Evolutionary conservation across 1,140 invertebrate genomes (phyloP), one percentile per base, ranked within the genome.

Genomic region (Armadillidium nasatum): DNA sequence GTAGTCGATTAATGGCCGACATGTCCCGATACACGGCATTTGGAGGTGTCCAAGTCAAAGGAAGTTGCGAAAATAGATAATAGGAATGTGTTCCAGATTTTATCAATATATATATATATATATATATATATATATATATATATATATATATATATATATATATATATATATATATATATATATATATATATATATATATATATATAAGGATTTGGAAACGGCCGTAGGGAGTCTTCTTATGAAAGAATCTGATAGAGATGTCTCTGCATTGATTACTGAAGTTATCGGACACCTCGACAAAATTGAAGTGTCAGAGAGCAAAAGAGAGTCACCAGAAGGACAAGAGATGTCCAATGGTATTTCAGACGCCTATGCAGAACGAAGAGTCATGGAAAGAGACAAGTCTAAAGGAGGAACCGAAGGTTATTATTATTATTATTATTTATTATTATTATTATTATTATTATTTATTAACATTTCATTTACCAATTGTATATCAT

Each of bases 171-270:
- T 33, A 33, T 33, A 33, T 33, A 33, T 33, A 33, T 33, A 33
- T 33, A 33, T 33, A 33, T 33, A 33, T 33, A 33, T 33, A 33
- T 33, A 33, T 33, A 33, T 33, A 33, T 33, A 33, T 60, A 60
- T 60, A 19, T 60, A 60, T 60, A 71, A 86, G 71, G 81, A 83
- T 46, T 79, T 87, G 72, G 86, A 87, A 74, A 82, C 83, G 15
- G 83, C 83, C 80, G 83, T 87, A 46, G 80, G 86, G 9, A 85
- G 83, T 73, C 79, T 87, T 50, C 82, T 86, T 68, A 83, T 84
- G 44, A 84, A 83, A 72, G 86, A 87, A 78, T 83, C 82, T 76
- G 86, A 87, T 81, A 79, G 79, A 43, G 86, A 87, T 83, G 86
- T 87, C 11, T 78, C 82, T 15, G 78, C 78, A 13, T 74, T 71